Evolutionary conservation across 2,797 vertebrate genomes (phyloP).

Genomic region (Rhinatrema bivittatum): DNA sequence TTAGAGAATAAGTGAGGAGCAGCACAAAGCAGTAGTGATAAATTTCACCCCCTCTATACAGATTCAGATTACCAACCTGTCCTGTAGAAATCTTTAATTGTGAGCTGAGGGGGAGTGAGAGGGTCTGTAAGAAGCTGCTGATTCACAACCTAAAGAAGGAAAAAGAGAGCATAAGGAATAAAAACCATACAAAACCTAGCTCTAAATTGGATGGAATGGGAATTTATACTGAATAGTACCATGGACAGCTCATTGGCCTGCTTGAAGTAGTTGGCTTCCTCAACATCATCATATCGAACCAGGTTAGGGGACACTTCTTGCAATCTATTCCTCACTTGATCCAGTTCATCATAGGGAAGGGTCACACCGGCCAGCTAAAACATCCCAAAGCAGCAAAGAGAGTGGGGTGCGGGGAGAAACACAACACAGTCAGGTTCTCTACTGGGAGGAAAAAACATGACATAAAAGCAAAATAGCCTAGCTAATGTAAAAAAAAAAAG

Average conservation of each 20-base stretch:
- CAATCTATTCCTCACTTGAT: slow-evolving; percentile 75
- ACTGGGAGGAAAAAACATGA: not conserved
- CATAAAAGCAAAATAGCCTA: too few relatives aligned
- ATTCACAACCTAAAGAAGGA: slow-evolving; percentile 66
- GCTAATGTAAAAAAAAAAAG: too few relatives aligned
- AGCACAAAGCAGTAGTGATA: too few relatives aligned
- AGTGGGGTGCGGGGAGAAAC: not conserved
- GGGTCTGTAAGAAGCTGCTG: slow-evolving; percentile 79
- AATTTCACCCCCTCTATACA: not conserved
- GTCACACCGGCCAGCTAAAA: slow-evolving; percentile 76
- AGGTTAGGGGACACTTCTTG: slow-evolving; percentile 89
- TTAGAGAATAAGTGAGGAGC: too few relatives aligned
- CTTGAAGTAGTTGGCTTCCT: slow-evolving; percentile 92
- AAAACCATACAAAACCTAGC: too few relatives aligned
- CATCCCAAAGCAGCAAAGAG: not conserved
- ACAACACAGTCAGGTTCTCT: not conserved
- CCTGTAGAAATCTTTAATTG: slow-evolving; percentile 97
- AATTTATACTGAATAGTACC: too few relatives aligned
- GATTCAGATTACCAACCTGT: slow-evolving; percentile 65
- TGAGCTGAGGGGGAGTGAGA: slow-evolving; percentile 84
- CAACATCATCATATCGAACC: slow-evolving; percentile 85
- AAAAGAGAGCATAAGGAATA: not conserved
- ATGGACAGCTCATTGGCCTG: slow-evolving; percentile 82
- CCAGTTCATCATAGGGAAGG: slow-evolving; percentile 81
- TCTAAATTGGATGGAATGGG: too few relatives aligned